Base-by-base conservation (phyloP, 2,888 invertebrate genomes). In the Dromius quadrimaculatus region DNA sequence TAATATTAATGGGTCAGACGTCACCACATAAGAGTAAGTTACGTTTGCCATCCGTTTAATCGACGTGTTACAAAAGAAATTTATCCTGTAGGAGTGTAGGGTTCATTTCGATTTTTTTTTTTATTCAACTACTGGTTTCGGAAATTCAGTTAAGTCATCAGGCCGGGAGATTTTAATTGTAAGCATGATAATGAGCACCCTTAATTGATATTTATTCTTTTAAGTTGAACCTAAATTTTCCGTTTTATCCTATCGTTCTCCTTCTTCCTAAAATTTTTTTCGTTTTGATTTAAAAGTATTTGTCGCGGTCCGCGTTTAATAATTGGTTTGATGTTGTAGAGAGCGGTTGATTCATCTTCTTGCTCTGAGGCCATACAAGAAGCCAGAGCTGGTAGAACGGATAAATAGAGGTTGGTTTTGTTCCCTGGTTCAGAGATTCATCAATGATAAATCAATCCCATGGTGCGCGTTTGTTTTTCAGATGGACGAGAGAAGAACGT, bases 301-400 rank as follows among this genome's bases (percentile, higher is more conserved):
- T 34, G 5, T 59, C n/a, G n/a, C 36, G 36, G 20, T n/a, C 9
- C 36, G 36, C 36, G 19, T 19, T 9, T 62, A 62, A 62, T 41
- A 62, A 54, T 50, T 65, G 34, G 32, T 65, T 47, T 50, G n/a
- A 28, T 45, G 15, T 82, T 88, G 78, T 86, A 94, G 95, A 84
- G 97, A 97, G 86, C 90, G 97, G 84, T 89, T 97, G 81, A 93
- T 97, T 82, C 97, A 97, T 83, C 87, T 97, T 82, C 87, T 97
- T 83, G 97, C 97, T 76, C 85, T 97, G 83, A 91, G 92, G 85
- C 92, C 96, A 74, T 95, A 92, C 85, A 97, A 96, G 85, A 97
- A 95, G 85, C 93, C 93, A 71, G 97, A 97, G 85, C 84, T 97
- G 73, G 91, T 89, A 81, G 86, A 90, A 76, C 90, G 94, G 79